phyloP scores from a whole-genome alignment of 2,888 invertebrate species.

The Chrysolina oricalcia region DNA sequence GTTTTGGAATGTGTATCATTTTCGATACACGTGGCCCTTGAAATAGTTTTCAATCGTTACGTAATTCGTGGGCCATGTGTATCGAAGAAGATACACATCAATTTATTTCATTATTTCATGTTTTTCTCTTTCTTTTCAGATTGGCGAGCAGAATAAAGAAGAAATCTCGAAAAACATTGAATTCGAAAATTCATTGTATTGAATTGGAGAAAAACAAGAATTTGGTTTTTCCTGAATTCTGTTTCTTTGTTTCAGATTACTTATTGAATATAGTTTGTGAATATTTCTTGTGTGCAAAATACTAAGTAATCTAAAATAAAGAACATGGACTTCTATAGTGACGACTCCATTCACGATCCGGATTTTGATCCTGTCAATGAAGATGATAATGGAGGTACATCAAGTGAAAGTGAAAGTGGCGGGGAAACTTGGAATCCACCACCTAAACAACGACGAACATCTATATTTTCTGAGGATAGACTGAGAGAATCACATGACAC shows the following conservation, averaged over 20 bases:
- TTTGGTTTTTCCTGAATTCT: neutral
- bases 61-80: neutral
- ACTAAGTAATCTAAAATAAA: constrained; percentile 1
- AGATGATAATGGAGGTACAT: constrained; percentile 1
- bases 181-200: constrained; percentile 1
- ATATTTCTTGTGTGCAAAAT: constrained; percentile 1
- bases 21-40: constrained; percentile 1
- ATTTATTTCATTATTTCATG: neutral
- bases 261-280: constrained; percentile 1
- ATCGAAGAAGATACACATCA: constrained; percentile 1
- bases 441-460: neutral
- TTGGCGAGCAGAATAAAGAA: neutral
- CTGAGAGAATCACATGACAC: neutral
- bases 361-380: constrained; percentile 1
- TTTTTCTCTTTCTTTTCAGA: neutral
- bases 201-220: neutral
- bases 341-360: constrained; percentile 1
- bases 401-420: neutral
- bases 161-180: neutral
- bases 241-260: neutral
- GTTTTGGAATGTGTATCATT: constrained; percentile 1
- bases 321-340: neutral
- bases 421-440: constrained; percentile 1
- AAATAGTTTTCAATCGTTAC: constrained; percentile 1
- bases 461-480: neutral